These are phyloP conservation scores for Sitobion miscanthi DNA, from an alignment of 1,140 invertebrate genomes.

Conservation along the genomic window DNA sequence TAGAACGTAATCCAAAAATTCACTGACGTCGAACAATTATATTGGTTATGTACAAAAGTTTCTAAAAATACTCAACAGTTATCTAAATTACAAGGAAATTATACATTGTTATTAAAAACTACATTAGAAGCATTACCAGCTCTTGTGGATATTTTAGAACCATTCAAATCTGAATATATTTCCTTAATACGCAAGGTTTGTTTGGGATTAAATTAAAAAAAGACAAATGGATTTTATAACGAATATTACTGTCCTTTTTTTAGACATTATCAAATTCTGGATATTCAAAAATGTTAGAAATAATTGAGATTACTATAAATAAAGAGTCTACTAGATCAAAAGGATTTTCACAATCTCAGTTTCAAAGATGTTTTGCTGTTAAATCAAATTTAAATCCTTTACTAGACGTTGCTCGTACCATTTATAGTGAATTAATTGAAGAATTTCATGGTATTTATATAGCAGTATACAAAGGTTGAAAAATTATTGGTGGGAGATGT, in stretches of 20 bases:
- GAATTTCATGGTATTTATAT: constrained; percentile 72
- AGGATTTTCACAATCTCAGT: constrained; percentile 71
- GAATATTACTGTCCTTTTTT: neutral
- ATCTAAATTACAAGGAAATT: constrained; percentile 80
- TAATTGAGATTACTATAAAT: constrained; percentile 74
- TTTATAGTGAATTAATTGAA: constrained; percentile 78
- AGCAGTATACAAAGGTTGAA: neutral
- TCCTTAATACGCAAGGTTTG: constrained; percentile 35
- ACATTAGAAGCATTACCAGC: constrained; percentile 75
- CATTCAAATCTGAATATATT: constrained; percentile 39
- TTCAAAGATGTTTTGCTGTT: constrained; percentile 85
- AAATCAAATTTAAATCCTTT: constrained; percentile 76
- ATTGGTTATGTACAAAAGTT: constrained; percentile 68
- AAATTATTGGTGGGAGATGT: neutral
- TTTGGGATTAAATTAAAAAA: neutral
- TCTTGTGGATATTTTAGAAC: constrained; percentile 63
- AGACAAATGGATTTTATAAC: neutral
- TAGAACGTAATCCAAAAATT: constrained; percentile 67
- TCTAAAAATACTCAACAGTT: constrained; percentile 68
- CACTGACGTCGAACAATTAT: constrained; percentile 70
- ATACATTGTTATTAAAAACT: constrained; percentile 79
- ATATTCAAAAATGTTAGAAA: constrained; percentile 69
- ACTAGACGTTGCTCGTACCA: constrained; percentile 78
- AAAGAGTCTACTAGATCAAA: constrained; percentile 75
- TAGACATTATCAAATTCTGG: constrained; percentile 64